Evolutionary conservation across 2,888 invertebrate genomes (phyloP), one percentile per base, ranked within the genome.

Genomic region (Hydraecia micacea): DNA sequence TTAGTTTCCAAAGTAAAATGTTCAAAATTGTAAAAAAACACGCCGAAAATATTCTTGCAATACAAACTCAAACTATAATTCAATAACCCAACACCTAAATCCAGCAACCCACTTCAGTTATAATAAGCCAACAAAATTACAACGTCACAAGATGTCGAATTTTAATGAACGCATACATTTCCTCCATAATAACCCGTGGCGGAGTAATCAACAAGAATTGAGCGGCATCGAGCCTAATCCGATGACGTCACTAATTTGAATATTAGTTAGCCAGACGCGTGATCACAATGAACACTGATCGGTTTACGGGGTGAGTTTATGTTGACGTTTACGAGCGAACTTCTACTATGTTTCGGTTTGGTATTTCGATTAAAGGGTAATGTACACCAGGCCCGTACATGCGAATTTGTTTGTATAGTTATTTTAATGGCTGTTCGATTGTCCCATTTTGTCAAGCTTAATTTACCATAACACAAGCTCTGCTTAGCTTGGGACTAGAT

Each of bases 231-330:
- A 87, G 82, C 83, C 88, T 91, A 89, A 92, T 92, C 90, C 88
- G 87, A 90, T 91, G 91, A 92, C 91, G 91, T 89, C 86, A 90
- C 89, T 89, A 91, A 93, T 93, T 91, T 90, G 91, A 90, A 92
- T 93, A 91, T 91, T 91, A 90, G 89, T 86, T 88, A 86, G 85
- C 83, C 84, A 84, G 86, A 88, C 86, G 84, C 87, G 84, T 86
- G 89, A 87, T 86, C 88, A 87, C 89, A 89, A 89, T 88, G 89
- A 83, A 90, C 85, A 83, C 67, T 80, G 83, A 88, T 86, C 80
- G 88, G 80, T 83, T 80, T 73, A 72, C 65, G 55, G 74, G 60
- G 68, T 52, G 83, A 87, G 87, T 89, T 90, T 88, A 90, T 86
- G 88, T 84, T 89, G 90, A 90, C 88, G 85, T 90, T 91, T 90